Evolutionary conservation across 2,113 vertebrate species (phyloP), one percentile per base, ranked within the genome.

Genomic region (Melanotaenia duboulayi): DNA sequence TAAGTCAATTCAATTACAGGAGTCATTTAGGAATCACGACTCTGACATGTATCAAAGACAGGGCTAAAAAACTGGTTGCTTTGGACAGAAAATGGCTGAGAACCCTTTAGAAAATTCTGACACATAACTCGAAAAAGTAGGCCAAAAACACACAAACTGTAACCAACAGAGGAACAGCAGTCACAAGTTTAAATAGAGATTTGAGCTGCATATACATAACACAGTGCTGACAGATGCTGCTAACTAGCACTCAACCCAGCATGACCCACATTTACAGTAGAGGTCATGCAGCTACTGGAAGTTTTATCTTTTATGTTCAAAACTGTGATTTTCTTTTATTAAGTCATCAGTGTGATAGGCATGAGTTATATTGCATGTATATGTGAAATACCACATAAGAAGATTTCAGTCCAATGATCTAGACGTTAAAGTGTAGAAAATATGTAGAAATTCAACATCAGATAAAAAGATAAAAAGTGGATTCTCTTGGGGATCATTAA

Each of bases 1-100:
- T n/a, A 32, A 58, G 73, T 62, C 37, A 71, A n/a, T 71, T 63
- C 52, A 60, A 65, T 74, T 57, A 39, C 11, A 12, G 6, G 52
- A 68, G 35, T 57, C 35, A 13, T 57, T 70, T 46, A 23, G 70
- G 22, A 56, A 50, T 65, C 42, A 51, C 50, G 10, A 24, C 37
- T 79, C 51, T 67, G n/a, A 58, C 37, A 20, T 42, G 52, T 11
- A 11, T 16, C 13, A 39, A 42, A 40, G 54, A n/a, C 7, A 42
- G 20, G 51, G 13, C 20, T n/a, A 7, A 3, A n/a, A 37, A 51
- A 74, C 23, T n/a, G 22, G 37, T 23, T 48, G 46, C 22, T 61
- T 50, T 60, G 49, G 42, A 22, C 1, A 23, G 11, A 62, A 16
- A 23, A 71, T n/a, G 28, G 50, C 39, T 65, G 40, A 50, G 28